A percentile compares a stretch with the other conserved stretches of the same genome.
phyloP scores from a whole-genome alignment of 2,113 vertebrate species.

The Cheilinus undulatus region DNA sequence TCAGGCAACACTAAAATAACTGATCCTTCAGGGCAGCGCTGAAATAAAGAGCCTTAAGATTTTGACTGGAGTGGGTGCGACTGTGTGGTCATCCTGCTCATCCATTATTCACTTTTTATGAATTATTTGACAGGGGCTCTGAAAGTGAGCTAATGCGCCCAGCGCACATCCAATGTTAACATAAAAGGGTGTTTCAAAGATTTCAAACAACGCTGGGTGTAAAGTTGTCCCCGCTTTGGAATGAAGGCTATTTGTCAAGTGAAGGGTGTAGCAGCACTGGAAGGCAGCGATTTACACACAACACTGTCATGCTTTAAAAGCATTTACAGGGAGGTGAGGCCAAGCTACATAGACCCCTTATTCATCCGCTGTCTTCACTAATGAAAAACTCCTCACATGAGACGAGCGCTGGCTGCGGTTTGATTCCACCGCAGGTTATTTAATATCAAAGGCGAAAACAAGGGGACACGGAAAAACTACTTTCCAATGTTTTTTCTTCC shows the following conservation, averaged over 20 bases:
- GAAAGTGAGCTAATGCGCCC: slow-evolving; percentile 64
- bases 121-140: slow-evolving; percentile 65
- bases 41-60: slow-evolving; percentile 63
- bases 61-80: slow-evolving; percentile 53
- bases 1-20: slow-evolving; percentile 72
- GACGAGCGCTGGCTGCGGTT: slow-evolving; percentile 64
- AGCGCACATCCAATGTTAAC: slow-evolving; percentile 43
- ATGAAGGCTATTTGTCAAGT: slow-evolving; percentile 71
- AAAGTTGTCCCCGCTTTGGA: slow-evolving; percentile 68
- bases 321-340: slow-evolving; percentile 72
- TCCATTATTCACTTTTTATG: slow-evolving; percentile 65
- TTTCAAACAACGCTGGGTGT: slow-evolving; percentile 46
- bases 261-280: slow-evolving; percentile 59
- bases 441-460: slow-evolving; percentile 80
- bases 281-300: slow-evolving; percentile 74
- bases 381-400: slow-evolving; percentile 80
- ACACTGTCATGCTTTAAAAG: slow-evolving; percentile 77
- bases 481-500: slow-evolving; percentile 82
- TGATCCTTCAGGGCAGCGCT: slow-evolving; percentile 52
- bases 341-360: slow-evolving; percentile 76
- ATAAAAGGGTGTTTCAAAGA: slow-evolving; percentile 61
- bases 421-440: slow-evolving; percentile 72
- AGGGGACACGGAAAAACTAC: slow-evolving; percentile 75
- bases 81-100: slow-evolving; percentile 51
- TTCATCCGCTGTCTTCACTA: slow-evolving; percentile 77